These are phyloP conservation scores for Arvicanthis niloticus DNA, from an alignment of 2,113 vertebrate genomes.

Conservation along the genomic window DNA sequence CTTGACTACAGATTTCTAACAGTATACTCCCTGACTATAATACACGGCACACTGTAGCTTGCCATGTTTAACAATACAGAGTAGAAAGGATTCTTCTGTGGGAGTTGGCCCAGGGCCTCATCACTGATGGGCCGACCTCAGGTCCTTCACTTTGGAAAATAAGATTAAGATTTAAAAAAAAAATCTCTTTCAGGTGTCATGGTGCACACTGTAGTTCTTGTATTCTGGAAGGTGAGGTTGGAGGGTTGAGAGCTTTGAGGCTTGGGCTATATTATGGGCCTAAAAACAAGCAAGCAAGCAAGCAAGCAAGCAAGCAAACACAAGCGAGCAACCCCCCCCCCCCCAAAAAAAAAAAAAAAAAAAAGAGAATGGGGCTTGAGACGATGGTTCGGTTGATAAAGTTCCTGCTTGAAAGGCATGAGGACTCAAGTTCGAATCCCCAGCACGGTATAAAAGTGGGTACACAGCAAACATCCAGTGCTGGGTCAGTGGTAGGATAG, in stretches of 20 bases:
- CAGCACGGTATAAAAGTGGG: not conserved
- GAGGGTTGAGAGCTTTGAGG: not conserved
- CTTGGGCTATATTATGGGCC: not conserved
- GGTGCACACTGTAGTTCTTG: not conserved
- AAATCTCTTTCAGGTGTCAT: not conserved
- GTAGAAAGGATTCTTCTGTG: not conserved
- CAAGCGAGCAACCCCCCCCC: not conserved
- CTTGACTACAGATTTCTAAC: not conserved
- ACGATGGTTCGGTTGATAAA: not conserved
- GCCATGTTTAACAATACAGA: not conserved
- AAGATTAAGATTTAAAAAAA: not conserved
- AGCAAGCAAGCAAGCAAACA: too few relatives aligned
- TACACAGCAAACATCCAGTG: not conserved
- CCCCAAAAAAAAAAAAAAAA: too few relatives aligned
- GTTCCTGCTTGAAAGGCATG: not conserved
- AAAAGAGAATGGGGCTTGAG: not conserved
- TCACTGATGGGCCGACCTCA: not conserved
- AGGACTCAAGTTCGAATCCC: not conserved
- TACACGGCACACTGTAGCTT: not conserved
- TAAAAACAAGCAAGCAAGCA: not conserved
- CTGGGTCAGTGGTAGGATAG: not conserved
- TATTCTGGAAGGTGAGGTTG: not conserved
- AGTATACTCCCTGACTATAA: fast-evolving
- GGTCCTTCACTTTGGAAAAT: not conserved
- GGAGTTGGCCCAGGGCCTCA: not conserved